These are phyloP conservation scores for Takifugu bimaculatus DNA, from an alignment of 2,113 vertebrate species.

Conservation along the genomic window DNA sequence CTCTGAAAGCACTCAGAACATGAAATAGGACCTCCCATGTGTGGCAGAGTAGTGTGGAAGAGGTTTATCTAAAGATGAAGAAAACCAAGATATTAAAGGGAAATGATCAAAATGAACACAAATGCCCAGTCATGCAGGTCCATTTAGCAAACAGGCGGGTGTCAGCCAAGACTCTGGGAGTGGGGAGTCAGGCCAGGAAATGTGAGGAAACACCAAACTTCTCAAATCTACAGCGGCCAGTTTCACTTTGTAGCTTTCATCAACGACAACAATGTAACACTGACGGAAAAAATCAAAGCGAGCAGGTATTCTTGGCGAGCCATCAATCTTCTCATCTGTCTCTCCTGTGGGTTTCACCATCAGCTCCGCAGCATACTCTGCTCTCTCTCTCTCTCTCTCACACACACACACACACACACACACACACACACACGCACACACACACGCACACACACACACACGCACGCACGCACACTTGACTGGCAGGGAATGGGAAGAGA, in stretches of 20 bases:
- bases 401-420: conserved; percentile 3
- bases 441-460: conserved; percentile 16
- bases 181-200: background rate
- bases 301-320: conserved; percentile 65
- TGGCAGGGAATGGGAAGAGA: conserved; percentile 65
- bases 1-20: conserved; percentile 40
- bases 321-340: conserved; percentile 55
- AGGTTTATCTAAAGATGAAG: conserved; percentile 33
- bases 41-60: conserved; percentile 29
- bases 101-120: conserved; percentile 27
- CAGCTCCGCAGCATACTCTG: conserved; percentile 30
- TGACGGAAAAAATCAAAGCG: conserved; percentile 31
- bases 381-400: background rate
- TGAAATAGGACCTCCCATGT: conserved; percentile 35
- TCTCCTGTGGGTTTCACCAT: conserved; percentile 61
- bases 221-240: conserved; percentile 36
- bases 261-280: conserved; percentile 55
- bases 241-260: conserved; percentile 55
- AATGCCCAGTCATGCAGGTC: background rate
- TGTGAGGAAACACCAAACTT: conserved; percentile 17
- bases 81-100: conserved; percentile 39
- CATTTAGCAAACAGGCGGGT: conserved; percentile 13
- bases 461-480: conserved; percentile 41
- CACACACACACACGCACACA: conserved; percentile 24
- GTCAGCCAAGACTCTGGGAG: conserved; percentile 9